These are phyloP conservation scores for Butastur rufipennis DNA, from an alignment of 2,113 vertebrate species.

Conservation along the genomic window DNA sequence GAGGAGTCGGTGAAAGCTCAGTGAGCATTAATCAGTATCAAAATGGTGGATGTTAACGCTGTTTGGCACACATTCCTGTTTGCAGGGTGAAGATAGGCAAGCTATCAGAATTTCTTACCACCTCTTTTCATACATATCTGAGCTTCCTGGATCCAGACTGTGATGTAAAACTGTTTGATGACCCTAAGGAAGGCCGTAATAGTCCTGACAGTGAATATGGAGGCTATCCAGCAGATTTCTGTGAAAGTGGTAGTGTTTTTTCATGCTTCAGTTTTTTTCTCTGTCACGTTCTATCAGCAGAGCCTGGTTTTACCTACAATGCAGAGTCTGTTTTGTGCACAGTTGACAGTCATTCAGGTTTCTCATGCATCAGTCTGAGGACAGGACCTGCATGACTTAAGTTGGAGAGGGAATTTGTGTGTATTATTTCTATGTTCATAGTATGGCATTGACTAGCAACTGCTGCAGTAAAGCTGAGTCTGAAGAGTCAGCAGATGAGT, in stretches of 20 bases:
- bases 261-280: not conserved
- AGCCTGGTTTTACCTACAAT: not conserved
- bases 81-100: conserved; percentile 89
- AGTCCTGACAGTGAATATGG: conserved; percentile 80
- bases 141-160: conserved; percentile 91
- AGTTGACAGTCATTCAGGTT: not conserved
- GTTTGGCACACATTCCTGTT: not conserved
- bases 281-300: not conserved
- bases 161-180: conserved; percentile 82
- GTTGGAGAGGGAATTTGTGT: not conserved
- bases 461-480: not conserved
- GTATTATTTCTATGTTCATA: not conserved
- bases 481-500: not conserved
- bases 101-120: conserved; percentile 90
- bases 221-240: conserved; percentile 63
- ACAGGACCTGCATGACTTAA: not conserved
- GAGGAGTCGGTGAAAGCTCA: not conserved
- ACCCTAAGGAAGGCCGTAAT: conserved; percentile 67
- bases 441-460: not conserved
- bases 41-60: not conserved
- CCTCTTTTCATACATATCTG: conserved; percentile 92
- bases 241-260: conserved; percentile 68
- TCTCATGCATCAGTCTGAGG: not conserved
- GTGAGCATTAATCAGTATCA: not conserved
- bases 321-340: not conserved